Evolutionary conservation across 2,888 invertebrate species (phyloP).

Genomic region (Torymus tubicola): DNA sequence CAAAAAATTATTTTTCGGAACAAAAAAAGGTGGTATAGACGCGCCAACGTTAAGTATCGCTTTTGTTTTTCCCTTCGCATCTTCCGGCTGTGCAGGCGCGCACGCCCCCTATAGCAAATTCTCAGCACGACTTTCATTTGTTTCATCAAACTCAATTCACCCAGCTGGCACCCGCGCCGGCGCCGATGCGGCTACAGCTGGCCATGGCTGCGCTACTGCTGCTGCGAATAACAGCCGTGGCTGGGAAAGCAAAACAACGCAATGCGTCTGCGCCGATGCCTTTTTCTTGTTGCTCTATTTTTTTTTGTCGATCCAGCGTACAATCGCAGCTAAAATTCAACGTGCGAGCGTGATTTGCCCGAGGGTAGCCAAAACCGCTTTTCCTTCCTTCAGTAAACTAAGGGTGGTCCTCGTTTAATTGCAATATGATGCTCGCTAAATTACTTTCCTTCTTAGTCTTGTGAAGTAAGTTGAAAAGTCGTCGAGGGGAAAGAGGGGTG

Average conservation of each 20-base stretch:
- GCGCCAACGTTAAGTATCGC: not conserved
- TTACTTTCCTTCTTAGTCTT: too few relatives aligned
- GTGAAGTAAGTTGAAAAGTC: too few relatives aligned
- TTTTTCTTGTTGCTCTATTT: slow-evolving; percentile 10
- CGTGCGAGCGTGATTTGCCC: slow-evolving; percentile 6
- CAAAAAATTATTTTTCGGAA: too few relatives aligned
- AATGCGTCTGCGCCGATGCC: too few relatives aligned
- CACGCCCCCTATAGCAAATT: slow-evolving; percentile 12
- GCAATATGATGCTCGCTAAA: too few relatives aligned
- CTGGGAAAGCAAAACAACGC: not conserved
- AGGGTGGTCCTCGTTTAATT: too few relatives aligned
- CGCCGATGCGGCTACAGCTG: not conserved
- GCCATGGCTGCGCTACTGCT: not conserved
- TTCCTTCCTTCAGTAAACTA: too few relatives aligned
- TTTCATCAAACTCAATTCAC: slow-evolving; percentile 52
- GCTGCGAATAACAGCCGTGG: slow-evolving; percentile 34
- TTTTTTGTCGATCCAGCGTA: too few relatives aligned
- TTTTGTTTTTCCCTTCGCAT: slow-evolving; percentile 6
- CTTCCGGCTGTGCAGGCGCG: not conserved
- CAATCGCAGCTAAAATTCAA: slow-evolving; percentile 27
- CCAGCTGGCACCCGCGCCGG: slow-evolving; percentile 23
- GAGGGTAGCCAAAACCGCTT: too few relatives aligned
- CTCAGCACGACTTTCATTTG: slow-evolving; percentile 50
- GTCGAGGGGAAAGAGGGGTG: too few relatives aligned
- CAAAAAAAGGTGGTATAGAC: too few relatives aligned